These are phyloP conservation scores for Isoperla grammatica DNA, from an alignment of 2,888 invertebrate genomes.

Conservation along the genomic window DNA sequence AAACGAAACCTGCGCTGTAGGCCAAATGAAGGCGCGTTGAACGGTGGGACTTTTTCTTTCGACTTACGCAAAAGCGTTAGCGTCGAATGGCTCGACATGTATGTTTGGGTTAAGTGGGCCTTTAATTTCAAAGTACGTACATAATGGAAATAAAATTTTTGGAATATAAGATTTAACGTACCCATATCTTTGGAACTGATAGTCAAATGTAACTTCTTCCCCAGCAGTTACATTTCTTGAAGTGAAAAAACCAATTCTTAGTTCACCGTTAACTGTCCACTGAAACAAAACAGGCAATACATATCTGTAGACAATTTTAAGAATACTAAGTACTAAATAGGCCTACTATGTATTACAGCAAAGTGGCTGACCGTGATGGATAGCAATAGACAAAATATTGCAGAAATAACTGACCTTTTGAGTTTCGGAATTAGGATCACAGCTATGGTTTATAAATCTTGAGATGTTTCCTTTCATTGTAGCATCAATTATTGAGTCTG, in stretches of 20 bases:
- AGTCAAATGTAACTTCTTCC: slow-evolving; percentile 98
- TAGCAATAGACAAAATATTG: no score
- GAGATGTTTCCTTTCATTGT: slow-evolving; percentile 94
- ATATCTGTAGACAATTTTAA: slow-evolving; percentile 6
- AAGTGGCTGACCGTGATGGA: no score
- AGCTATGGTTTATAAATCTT: slow-evolving; percentile 97
- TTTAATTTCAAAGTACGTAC: no score
- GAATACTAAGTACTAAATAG: not conserved
- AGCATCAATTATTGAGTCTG: slow-evolving; percentile 94
- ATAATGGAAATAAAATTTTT: no score
- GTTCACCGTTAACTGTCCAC: slow-evolving; percentile 89
- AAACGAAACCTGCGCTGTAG: no score
- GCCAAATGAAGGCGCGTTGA: no score
- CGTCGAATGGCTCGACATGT: no score
- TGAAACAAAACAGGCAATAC: slow-evolving; percentile 35
- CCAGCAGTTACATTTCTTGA: slow-evolving; percentile 72
- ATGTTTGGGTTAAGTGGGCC: no score
- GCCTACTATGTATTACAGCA: no score
- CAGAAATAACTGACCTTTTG: slow-evolving; percentile 61
- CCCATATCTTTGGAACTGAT: slow-evolving; percentile 96
- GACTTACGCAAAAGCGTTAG: no score
- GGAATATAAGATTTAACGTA: slow-evolving; percentile 44
- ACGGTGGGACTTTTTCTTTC: no score
- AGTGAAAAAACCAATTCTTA: slow-evolving; percentile 96
- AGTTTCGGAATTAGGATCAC: slow-evolving; percentile 97